These are phyloP conservation scores for Diglossa cyanea DNA, from an alignment of 2,797 vertebrate species.

Conservation along the genomic window DNA sequence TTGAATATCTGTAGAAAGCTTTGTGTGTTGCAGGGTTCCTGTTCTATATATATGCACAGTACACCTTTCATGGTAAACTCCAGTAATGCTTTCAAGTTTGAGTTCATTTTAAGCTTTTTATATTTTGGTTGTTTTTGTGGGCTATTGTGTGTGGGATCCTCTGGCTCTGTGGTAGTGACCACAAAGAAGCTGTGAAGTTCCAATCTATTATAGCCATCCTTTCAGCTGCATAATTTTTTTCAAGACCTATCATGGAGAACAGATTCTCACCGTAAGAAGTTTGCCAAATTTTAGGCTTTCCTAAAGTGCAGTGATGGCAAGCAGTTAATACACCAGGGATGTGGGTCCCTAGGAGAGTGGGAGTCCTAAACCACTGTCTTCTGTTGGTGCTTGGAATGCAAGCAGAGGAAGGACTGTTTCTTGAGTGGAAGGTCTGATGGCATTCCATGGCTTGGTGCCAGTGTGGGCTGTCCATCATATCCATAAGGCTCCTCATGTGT, in stretches of 20 bases:
- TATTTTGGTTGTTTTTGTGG: slow-evolving; percentile 10
- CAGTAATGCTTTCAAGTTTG: not conserved
- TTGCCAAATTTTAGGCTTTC: not conserved
- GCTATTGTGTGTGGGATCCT: not conserved
- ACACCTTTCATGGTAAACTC: not conserved
- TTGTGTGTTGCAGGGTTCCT: slow-evolving; percentile 20
- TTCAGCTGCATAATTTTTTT: not conserved
- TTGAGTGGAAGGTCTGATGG: not conserved
- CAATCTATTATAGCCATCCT: not conserved
- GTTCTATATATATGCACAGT: not conserved
- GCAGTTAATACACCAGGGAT: not conserved
- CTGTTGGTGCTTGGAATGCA: not conserved
- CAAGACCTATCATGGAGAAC: not conserved
- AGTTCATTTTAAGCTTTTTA: slow-evolving; percentile 7
- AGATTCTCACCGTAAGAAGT: not conserved
- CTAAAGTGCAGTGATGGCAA: not conserved
- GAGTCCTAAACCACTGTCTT: not conserved
- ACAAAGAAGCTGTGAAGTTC: not conserved
- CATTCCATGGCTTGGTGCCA: not conserved
- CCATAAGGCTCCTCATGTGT: not conserved
- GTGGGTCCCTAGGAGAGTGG: not conserved
- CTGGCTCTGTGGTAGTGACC: not conserved
- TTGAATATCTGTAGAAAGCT: slow-evolving; percentile 53
- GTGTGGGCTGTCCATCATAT: not conserved
- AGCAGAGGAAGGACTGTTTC: not conserved